Percentiles rank a stretch among this genome's conserved stretches.
Evolutionary conservation across 2,113 vertebrate species (phyloP).

Genomic region (Danio rerio): DNA sequence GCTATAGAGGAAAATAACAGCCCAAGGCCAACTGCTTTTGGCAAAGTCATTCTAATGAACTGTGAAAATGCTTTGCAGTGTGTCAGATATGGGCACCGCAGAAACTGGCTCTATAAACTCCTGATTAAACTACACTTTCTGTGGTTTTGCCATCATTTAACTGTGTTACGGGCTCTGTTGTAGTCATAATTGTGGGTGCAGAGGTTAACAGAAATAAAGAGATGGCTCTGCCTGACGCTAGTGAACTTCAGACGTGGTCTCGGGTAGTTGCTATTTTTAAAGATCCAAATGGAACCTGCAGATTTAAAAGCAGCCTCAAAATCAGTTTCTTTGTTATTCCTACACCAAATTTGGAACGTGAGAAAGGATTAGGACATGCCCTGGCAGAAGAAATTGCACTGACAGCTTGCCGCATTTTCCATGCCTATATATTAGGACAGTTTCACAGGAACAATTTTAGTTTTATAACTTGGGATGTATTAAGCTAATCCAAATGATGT

Average conservation of each 20-base stretch:
- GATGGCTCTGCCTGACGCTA: slow-evolving; percentile 68
- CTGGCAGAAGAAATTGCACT: slow-evolving; percentile 30
- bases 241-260: slow-evolving; percentile 48
- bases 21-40: slow-evolving; percentile 47
- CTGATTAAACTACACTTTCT: slow-evolving; percentile 72
- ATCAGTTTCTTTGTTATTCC: slow-evolving; percentile 29
- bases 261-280: slow-evolving; percentile 35
- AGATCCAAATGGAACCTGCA: slow-evolving; percentile 12
- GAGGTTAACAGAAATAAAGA: slow-evolving; percentile 67
- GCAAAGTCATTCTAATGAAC: slow-evolving; percentile 68
- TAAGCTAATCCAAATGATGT: slow-evolving; percentile 30
- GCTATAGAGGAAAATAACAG: slow-evolving; percentile 49
- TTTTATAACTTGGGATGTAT: slow-evolving; percentile 44
- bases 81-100: slow-evolving; percentile 69
- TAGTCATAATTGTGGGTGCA: slow-evolving; percentile 65
- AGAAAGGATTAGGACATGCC: slow-evolving; percentile 54
- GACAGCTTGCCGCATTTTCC: slow-evolving; percentile 44
- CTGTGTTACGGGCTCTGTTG: slow-evolving; percentile 39
- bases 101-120: slow-evolving; percentile 72
- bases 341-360: slow-evolving; percentile 60
- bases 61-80: slow-evolving; percentile 81
- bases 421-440: slow-evolving; percentile 31
- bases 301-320: slow-evolving; percentile 32
- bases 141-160: slow-evolving; percentile 71
- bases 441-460: slow-evolving; percentile 55